Conservation (phyloP, 2,888 invertebrate species). For the Mythimna impura region DNA sequence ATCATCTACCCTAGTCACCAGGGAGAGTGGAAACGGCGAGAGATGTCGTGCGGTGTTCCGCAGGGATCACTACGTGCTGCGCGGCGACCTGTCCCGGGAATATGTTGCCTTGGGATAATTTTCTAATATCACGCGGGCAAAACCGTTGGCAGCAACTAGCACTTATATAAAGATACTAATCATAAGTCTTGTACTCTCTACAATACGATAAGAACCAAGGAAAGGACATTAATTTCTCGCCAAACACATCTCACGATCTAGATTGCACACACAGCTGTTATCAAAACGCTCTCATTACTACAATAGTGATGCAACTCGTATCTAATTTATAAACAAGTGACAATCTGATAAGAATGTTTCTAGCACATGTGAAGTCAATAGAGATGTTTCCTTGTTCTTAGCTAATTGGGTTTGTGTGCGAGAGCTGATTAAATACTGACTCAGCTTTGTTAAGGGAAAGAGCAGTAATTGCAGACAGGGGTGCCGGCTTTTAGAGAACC, state of each 20-base stretch:
- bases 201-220: not conserved
- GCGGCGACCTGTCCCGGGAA: no score
- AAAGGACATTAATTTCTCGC: conserved; percentile 5
- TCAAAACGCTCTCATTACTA: conserved; percentile 50
- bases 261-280: conserved; percentile 44
- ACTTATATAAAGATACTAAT: no score
- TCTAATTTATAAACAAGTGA: conserved; percentile 52
- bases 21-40: no score
- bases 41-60: no score
- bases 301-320: conserved; percentile 58
- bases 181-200: not conserved
- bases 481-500: no score
- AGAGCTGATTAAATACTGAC: conserved; percentile 22
- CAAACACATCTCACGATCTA: conserved; percentile 12
- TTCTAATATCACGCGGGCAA: not conserved
- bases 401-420: conserved; percentile 40
- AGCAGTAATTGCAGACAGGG: no score
- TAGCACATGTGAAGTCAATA: conserved; percentile 39
- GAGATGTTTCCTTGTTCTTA: conserved; percentile 45
- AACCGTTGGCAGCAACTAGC: not conserved
- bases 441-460: not conserved
- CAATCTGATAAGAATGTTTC: conserved; percentile 55
- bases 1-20: no score
- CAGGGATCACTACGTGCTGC: no score
- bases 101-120: no score